Base-by-base conservation (phyloP, 2,888 invertebrate species). In the Pecten maximus region DNA sequence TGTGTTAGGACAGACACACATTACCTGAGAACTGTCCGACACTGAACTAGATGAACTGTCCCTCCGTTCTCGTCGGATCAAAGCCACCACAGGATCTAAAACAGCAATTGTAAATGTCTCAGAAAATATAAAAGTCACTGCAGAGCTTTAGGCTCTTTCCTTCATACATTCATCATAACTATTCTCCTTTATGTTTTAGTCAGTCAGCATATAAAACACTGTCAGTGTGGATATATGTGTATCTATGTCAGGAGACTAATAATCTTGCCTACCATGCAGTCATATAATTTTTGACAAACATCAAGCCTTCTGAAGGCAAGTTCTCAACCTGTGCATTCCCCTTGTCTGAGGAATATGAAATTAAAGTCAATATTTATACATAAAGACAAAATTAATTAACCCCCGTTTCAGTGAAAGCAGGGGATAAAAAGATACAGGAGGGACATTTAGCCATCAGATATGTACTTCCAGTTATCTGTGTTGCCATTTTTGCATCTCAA, bases 21-120 rank as follows among this genome's bases (percentile, higher is more conserved):
- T n/a, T 92, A 94, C 93, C 93, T 94, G 93, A 87, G 93, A 92
- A 28, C 91, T 92, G 40, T 92, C 93, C 88, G 93, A 93, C 23
- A 91, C 87, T 39, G 93, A 92, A 88, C 93, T 92, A 86, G 91
- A 92, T 2, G 91, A 91, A 89, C 94, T 94, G 54, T 92, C 93
- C 35, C 92, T 44, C 87, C 94, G 92, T 40, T 93, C 93, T 40
- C 90, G 60, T 39, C 91, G 74, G 10, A 74, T 74, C 74, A 35
- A 74, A 74, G 74, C 74, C 74, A 74, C 74, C 10, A 35, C 74
- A 74, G 74, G 74, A 35, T 74, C 74, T 74, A 74, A 19, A 74
- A 74, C 74, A 74, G 35, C 74, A 74, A 74, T 74, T 12, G 74
- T 74, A 74, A 28, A 35, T 74, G 35, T 74, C 35, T 35, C 23